These are phyloP conservation scores for Paradoxurus hermaphroditus DNA, from an alignment of 2,113 vertebrate species.

Conservation along the genomic window DNA sequence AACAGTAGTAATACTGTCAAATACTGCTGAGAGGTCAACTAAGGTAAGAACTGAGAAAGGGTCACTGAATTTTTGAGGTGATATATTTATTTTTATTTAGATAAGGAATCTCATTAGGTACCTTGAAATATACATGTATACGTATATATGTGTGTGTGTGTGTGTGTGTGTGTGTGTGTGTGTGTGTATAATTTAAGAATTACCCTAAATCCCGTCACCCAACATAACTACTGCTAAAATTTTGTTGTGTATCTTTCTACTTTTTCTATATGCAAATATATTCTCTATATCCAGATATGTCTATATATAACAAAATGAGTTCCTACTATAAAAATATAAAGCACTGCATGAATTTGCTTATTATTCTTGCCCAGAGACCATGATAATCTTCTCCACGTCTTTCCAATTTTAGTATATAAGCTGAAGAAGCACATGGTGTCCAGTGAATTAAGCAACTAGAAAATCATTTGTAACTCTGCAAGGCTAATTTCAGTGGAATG, in stretches of 20 bases:
- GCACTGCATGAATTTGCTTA: slow-evolving; percentile 36
- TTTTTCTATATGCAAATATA: slow-evolving; percentile 67
- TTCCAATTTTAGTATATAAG: slow-evolving; percentile 36
- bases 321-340: slow-evolving; percentile 52
- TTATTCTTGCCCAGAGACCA: neutral
- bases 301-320: slow-evolving; percentile 65
- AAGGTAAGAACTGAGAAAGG: neutral
- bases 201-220: neutral
- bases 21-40: neutral
- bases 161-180: no score
- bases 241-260: slow-evolving; percentile 11
- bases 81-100: slow-evolving; percentile 41
- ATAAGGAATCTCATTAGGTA: slow-evolving; percentile 1
- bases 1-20: neutral
- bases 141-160: no score
- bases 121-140: neutral
- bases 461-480: neutral
- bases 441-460: neutral
- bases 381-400: slow-evolving; percentile 3
- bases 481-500: slow-evolving; percentile 22
- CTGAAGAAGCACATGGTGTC: neutral
- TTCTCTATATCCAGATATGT: slow-evolving; percentile 46
- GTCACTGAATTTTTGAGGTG: neutral
- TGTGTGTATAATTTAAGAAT: slow-evolving; percentile 40
- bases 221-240: slow-evolving; percentile 33